Evolutionary conservation across 2,888 invertebrate genomes (phyloP), one percentile per base, ranked within the genome.

Genomic region (Pachycephus smyrnensis): DNA sequence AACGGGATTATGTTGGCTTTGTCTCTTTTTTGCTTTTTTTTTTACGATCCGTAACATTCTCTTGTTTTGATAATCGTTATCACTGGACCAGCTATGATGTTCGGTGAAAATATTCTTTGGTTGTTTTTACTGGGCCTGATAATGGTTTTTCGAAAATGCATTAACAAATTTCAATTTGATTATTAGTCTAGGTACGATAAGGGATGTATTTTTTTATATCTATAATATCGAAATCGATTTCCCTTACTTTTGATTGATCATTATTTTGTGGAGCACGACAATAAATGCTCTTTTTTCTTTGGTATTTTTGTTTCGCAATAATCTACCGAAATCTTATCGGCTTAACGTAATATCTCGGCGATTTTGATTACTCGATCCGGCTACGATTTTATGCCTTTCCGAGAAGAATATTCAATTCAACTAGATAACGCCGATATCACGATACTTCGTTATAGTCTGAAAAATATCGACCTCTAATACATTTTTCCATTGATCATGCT

Each of bases 351-450:
- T 55, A 55, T 23, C 23, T 55, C 55, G 55, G 23, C 23, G 55
- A 55, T 15, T 55, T 23, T 55, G 55, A 55, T 55, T 55, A 55
- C 55, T 9, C 1, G 23, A 55, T 9, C 23, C 23, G 55, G 9
- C 9, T 9, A 23, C 23, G 2, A 55, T 55, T 73, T 31, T 73
- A 73, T n/a, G 68, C 79, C 71, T 80, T 79, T 75, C 78, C 82
- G 15, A 55, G 55, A 55, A 23, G 23, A 55, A 55, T 55, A 55
- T 55, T 55, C 23, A 23, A 55, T 55, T 23, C 23, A 55, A 23
- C 55, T 55, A 55, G 23, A 55, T 55, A 55, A 55, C 55, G 23
- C 55, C 9, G 55, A 55, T 55, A 55, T 55, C 23, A 55, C 23
- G 23, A 55, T 55, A 55, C 15, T 55, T 55, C 55, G 23, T 55